phyloP scores from a whole-genome alignment of 2,888 invertebrate genomes.

The Cheilosia vernalis region DNA sequence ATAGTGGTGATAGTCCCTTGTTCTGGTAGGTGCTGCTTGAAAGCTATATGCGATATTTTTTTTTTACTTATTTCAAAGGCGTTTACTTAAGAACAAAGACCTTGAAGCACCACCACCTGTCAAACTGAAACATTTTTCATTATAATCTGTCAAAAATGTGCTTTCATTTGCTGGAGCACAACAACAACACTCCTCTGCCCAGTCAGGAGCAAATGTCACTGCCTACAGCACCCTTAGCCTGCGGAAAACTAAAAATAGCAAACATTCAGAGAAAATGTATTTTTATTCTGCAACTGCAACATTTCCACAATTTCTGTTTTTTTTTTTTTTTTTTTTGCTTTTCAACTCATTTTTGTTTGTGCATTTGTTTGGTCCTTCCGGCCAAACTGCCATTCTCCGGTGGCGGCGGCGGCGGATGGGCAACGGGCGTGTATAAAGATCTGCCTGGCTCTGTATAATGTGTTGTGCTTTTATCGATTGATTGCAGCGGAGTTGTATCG shows the following conservation, averaged over 20 bases:
- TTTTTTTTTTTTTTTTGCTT: conserved; percentile 22
- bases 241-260: conserved; percentile 37
- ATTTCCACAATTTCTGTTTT: conserved; percentile 18
- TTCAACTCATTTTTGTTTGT: not conserved
- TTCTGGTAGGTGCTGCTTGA: conserved; percentile 4
- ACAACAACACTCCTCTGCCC: conserved; percentile 22
- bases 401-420: not conserved
- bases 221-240: conserved; percentile 3
- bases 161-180: conserved; percentile 1
- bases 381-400: conserved; percentile 45
- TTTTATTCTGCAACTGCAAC: conserved; percentile 58
- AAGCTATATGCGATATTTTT: too few relatives aligned
- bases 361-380: conserved; percentile 53
- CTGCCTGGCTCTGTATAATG: conserved; percentile 25
- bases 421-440: conserved; percentile 10
- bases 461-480: conserved; percentile 61
- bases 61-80: conserved; percentile 31
- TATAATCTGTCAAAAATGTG: conserved; percentile 64
- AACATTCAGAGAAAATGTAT: conserved; percentile 57
- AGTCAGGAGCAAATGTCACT: conserved; percentile 56
- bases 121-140: conserved; percentile 69
- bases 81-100: conserved; percentile 55
- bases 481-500: conserved; percentile 62
- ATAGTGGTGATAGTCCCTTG: not conserved
- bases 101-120: conserved; percentile 65